Percentiles rank a stretch among this genome's conserved stretches.
Evolutionary conservation across 2,797 vertebrate species (phyloP).

Genomic region (Rhinella marina): DNA sequence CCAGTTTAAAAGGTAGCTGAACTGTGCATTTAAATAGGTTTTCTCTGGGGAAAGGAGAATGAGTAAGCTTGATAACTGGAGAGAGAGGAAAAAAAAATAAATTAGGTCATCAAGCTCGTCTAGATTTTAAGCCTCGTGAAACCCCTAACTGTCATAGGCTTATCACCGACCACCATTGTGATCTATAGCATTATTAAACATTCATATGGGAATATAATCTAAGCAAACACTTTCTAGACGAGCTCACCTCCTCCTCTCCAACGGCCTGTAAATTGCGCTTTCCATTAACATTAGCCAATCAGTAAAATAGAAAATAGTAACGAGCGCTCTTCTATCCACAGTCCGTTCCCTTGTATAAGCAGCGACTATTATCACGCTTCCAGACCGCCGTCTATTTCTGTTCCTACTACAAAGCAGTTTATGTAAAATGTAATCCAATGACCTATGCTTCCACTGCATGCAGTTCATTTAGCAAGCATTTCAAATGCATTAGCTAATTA

Average conservation of each 20-base stretch:
- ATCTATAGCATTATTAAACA: conserved; percentile 30
- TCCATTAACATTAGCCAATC: conserved; percentile 3
- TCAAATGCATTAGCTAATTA: conserved; percentile 30
- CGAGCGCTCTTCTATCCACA: background rate
- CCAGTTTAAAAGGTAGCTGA: conserved; percentile 62
- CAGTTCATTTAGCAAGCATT: conserved; percentile 23
- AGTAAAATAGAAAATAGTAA: background rate
- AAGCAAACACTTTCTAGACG: conserved; percentile 14
- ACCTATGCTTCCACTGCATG: conserved; percentile 24
- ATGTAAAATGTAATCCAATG: conserved; percentile 29
- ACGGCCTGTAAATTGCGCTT: background rate
- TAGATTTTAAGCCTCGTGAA: conserved; percentile 40
- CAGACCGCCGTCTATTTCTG: conserved; percentile 9
- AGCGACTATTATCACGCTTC: background rate
- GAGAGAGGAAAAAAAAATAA: conserved; percentile 43
- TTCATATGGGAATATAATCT: conserved; percentile 20
- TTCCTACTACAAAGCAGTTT: conserved; percentile 18
- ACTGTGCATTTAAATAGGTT: conserved; percentile 64
- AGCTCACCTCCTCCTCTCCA: background rate
- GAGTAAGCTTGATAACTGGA: conserved; percentile 57
- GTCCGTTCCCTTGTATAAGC: background rate
- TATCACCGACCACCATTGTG: conserved; percentile 33
- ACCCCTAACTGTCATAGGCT: conserved; percentile 28
- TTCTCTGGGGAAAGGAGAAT: conserved; percentile 53
- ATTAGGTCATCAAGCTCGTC: conserved; percentile 57